These are phyloP conservation scores for Cnemophilus loriae DNA, from an alignment of 2,113 vertebrate genomes.

Conservation along the genomic window DNA sequence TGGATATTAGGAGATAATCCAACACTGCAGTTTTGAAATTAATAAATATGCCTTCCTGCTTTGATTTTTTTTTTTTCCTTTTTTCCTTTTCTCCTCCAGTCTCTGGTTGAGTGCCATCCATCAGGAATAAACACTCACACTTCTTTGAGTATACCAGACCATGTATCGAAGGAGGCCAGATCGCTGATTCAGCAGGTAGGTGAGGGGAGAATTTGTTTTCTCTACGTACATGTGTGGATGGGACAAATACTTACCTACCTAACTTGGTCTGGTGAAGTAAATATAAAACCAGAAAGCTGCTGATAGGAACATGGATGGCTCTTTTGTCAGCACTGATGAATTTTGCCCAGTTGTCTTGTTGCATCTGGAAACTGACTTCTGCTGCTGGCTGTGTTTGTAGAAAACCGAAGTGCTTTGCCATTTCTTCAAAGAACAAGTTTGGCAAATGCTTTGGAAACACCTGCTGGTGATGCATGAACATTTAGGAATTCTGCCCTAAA, in stretches of 20 bases:
- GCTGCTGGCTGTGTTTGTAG: background rate
- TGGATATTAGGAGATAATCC: background rate
- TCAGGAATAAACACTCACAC: conserved; percentile 93
- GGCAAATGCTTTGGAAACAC: background rate
- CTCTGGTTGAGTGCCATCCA: conserved; percentile 89
- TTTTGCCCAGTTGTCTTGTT: background rate
- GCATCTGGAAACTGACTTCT: background rate
- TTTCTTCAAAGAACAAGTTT: background rate
- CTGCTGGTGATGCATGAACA: background rate
- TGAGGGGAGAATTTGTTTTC: background rate
- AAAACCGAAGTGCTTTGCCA: background rate
- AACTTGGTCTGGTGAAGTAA: background rate
- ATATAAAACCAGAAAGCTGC: background rate
- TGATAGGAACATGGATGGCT: background rate
- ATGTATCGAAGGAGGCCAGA: conserved; percentile 88
- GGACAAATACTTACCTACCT: background rate
- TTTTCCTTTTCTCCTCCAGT: conserved; percentile 44
- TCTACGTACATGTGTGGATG: background rate
- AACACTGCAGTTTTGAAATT: background rate
- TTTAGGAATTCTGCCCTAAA: background rate
- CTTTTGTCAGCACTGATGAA: background rate
- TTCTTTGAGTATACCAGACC: conserved; percentile 87
- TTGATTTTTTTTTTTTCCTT: background rate
- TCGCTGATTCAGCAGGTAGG: conserved; percentile 93
- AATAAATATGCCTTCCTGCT: background rate